phyloP scores from a whole-genome alignment of 2,113 vertebrate genomes.

The Paralichthys olivaceus region DNA sequence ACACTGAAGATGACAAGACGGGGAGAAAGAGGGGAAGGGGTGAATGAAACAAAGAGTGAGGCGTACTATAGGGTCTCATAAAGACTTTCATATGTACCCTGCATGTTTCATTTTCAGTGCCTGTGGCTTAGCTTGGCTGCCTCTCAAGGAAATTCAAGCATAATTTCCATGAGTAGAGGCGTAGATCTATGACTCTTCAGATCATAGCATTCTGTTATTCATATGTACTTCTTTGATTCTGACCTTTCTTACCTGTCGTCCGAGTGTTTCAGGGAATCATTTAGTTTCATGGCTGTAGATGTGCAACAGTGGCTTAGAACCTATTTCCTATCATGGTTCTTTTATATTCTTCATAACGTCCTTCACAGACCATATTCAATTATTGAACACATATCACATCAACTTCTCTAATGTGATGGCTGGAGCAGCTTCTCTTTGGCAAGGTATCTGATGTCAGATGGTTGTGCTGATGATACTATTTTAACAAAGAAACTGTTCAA shows the following conservation, averaged over 20 bases:
- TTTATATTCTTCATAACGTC: neutral
- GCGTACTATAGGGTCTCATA: slow-evolving; percentile 59
- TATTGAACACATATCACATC: neutral
- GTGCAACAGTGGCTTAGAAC: neutral
- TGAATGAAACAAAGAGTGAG: slow-evolving; percentile 57
- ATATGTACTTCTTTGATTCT: slow-evolving; percentile 54
- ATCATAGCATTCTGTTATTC: slow-evolving; percentile 39
- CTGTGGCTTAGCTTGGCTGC: slow-evolving; percentile 63
- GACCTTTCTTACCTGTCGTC: slow-evolving; percentile 23
- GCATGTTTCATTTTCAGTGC: slow-evolving; percentile 65
- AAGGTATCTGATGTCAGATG: neutral
- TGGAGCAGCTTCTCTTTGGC: neutral
- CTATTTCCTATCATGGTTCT: neutral
- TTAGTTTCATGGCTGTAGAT: slow-evolving; percentile 16
- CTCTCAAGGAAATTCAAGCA: slow-evolving; percentile 61
- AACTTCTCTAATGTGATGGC: neutral
- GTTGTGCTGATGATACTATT: neutral
- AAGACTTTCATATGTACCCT: slow-evolving; percentile 75
- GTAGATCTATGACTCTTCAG: slow-evolving; percentile 40
- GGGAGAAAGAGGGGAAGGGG: slow-evolving; percentile 25
- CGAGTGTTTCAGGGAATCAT: slow-evolving; percentile 23
- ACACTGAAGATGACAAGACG: slow-evolving; percentile 61
- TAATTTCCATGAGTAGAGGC: slow-evolving; percentile 55
- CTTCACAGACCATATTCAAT: neutral
- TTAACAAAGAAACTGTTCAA: neutral